Percentiles rank a stretch among this genome's conserved stretches.
Conservation (phyloP, 2,113 vertebrate species). For the Cathartes aura region DNA sequence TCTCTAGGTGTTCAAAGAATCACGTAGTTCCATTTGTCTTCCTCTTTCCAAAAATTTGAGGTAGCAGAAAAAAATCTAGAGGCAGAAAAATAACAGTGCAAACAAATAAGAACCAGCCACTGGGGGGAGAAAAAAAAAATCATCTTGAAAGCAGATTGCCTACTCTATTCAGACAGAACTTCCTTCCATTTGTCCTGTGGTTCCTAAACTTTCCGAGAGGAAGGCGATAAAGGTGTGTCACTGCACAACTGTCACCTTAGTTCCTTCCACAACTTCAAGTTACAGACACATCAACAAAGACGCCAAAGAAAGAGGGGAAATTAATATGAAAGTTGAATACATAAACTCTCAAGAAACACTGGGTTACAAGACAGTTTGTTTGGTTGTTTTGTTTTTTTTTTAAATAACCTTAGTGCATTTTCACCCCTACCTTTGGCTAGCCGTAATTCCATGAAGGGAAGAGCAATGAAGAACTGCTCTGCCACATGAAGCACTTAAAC, state of each 20-base stretch:
- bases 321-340: neutral
- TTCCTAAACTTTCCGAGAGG: neutral
- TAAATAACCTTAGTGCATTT: neutral
- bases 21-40: neutral
- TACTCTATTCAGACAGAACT: neutral
- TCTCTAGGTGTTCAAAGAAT: slow-evolving; percentile 8
- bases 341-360: neutral
- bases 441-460: neutral
- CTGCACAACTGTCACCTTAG: neutral
- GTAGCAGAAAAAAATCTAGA: slow-evolving; percentile 34
- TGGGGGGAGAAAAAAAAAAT: no score
- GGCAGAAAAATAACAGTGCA: neutral
- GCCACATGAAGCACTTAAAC: neutral
- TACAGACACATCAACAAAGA: neutral
- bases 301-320: neutral
- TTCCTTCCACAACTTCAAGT: neutral
- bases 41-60: neutral
- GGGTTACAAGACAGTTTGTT: neutral
- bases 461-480: neutral
- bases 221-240: rapidly evolving
- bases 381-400: no score
- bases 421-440: neutral
- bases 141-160: neutral
- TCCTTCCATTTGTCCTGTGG: neutral
- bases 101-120: neutral